phyloP scores from a whole-genome alignment of 2,797 vertebrate genomes.

The Uromys caudimaculatus region DNA sequence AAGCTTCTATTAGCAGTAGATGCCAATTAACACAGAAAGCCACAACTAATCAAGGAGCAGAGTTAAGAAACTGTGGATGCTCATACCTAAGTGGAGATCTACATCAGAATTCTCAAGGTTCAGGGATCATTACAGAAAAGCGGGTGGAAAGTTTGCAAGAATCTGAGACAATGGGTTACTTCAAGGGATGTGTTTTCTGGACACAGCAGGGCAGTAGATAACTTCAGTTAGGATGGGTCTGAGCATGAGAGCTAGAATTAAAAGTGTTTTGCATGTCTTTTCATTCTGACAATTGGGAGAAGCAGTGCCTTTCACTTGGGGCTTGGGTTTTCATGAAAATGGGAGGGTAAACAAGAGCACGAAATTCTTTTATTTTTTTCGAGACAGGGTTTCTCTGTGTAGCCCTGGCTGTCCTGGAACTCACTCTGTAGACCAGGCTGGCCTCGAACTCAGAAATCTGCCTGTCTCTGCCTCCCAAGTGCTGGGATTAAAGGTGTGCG shows the following conservation, averaged over 20 bases:
- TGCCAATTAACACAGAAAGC: background rate
- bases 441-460: too few species aligned
- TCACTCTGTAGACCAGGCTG: too few species aligned
- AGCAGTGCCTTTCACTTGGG: background rate
- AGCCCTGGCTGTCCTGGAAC: too few species aligned
- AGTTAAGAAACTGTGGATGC: background rate
- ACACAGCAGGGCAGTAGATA: background rate
- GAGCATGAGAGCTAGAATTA: background rate
- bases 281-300: background rate
- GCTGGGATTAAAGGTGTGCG: too few species aligned
- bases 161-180: background rate
- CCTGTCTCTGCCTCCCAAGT: too few species aligned
- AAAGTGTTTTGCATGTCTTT: background rate
- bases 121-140: background rate
- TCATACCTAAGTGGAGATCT: background rate
- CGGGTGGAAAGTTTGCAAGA: background rate
- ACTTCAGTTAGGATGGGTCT: background rate
- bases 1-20: background rate
- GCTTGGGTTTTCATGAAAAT: background rate
- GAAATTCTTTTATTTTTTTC: fast-evolving
- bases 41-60: background rate
- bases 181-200: background rate
- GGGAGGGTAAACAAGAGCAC: background rate
- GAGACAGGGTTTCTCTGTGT: too few species aligned
- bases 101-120: background rate